Evolutionary conservation across 2,888 invertebrate genomes (phyloP), one percentile per base, ranked within the genome.

Genomic region (Aporophyla nigra): DNA sequence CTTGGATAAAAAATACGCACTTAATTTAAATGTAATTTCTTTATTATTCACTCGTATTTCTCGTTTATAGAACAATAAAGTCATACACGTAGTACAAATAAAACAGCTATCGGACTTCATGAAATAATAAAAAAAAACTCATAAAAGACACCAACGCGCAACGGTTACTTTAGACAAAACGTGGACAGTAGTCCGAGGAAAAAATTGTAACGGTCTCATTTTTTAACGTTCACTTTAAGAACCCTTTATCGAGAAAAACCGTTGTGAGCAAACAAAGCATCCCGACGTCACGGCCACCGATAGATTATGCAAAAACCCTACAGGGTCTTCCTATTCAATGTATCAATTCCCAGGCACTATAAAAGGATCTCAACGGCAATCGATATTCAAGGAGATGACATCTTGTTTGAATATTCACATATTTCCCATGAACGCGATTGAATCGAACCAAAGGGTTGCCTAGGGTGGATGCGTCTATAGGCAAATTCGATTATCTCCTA

Each of bases 341-440:
- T 94, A 96, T 95, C 95, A 95, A 93, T 96, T 96, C 96, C 96
- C 96, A 96, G 93, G 96, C 93, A 92, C 93, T 91, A 92, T 93
- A 93, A 94, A 95, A 93, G 92, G 93, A 93, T 89, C 92, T 87
- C 93, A 93, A 93, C 94, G 94, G 93, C 96, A 95, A 96, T 96
- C 96, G 96, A 96, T 96, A 96, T 96, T 96, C 96, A 95, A 93
- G 93, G 92, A 94, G 96, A 96, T 96, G 96, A 96, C 96, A 96
- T 96, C 96, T 96, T 96, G 96, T 96, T 96, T 96, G 96, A 96
- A 96, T 96, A 96, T 96, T 93, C 95, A 93, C 93, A 92, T 94
- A 91, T 96, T 87, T 96, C 96, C 96, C 96, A 96, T 95, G 96
- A 92, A 91, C 88, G 58, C 88, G 90, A 92, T 92, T 89, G 92